Base-by-base conservation (phyloP, 2,888 invertebrate genomes). In the Junonia oenone region DNA sequence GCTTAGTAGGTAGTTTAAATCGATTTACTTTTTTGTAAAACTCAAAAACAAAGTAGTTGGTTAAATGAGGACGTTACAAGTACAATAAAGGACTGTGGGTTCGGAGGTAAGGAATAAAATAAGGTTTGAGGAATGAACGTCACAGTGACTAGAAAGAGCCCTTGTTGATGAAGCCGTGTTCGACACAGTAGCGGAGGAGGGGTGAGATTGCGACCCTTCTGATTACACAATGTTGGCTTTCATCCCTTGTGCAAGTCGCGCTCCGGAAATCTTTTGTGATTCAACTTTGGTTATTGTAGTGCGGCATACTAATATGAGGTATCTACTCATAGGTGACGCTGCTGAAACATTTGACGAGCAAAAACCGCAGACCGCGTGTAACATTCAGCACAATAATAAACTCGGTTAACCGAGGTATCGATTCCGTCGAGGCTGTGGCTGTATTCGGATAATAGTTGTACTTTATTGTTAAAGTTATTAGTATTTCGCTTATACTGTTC, bases 251-350 rank as follows among this genome's bases (percentile, higher is more conserved):
- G 85, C 84, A 81, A 87, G 87, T 83, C 87, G 85, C 83, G 86
- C 82, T 76, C 86, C 88, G 88, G 88, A 89, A 88, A 88, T 90
- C 89, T 90, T 90, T 90, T 90, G 88, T 90, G 87, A 86, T 87
- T 88, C 81, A 78, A 81, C 83, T 87, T 87, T 83, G 83, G 85
- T 86, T 89, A 86, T 86, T 89, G 84, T 83, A 85, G 87, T 73
- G 70, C 73, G 73, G 87, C 85, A 89, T 89, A 88, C 88, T 88
- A 88, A 88, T 88, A 88, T 72, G 81, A 76, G 66, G 65, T 56
- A 61, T 54, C 57, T 59, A 49, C 61, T 50, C 50, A 47, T 78
- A 75, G 81, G 81, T 79, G 79, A 75, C 75, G 78, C 72, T 63
- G 65, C 71, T 78, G 76, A 82, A 81, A 84, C 81, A 78, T 83